Base-by-base conservation (phyloP, 2,797 vertebrate species). In the Falco novaeseelandiae region DNA sequence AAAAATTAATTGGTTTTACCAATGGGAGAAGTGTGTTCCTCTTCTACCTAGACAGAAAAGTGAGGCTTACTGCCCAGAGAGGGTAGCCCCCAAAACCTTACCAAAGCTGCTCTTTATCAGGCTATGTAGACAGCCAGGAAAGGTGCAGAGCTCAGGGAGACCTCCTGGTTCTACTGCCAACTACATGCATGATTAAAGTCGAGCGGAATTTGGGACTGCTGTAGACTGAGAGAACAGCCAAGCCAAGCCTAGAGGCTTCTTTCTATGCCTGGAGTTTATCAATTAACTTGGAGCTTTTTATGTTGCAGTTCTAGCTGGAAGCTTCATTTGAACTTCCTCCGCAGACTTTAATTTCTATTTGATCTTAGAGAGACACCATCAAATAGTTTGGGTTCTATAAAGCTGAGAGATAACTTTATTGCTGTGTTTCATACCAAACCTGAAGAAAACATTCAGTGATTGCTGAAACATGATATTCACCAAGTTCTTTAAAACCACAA, bases 321-420 rank as follows among this genome's bases (percentile, higher is more conserved):
- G 95, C 74, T 97, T 96, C 90, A 97, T 96, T 96, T 97, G 95
- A 97, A 96, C 96, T 96, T 97, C 96, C 96, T 97, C 94, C 76
- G 55, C 96, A 97, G 85, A 89, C 87, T 93, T 96, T 92, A 90
- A 96, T 95, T 96, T 96, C 76, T 63, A 94, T 97, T 97, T 97
- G 96, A 97, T 96, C 94, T 97, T 91, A 88, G 83, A 97, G 61
- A 94, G 32, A 93, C 95, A 96, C 92, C 92, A 89, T 95, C 94
- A 97, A 97, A 97, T 95, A 95, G 29, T 94, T 97, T 91, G 88
- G 58, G 82, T 93, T 84, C 83, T 96, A 22, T 89, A 90, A 96
- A 94, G 91, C 70, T 46, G 36, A 82, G 93, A 95, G 91, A 96
- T 90, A 96, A 91, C 87, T 94, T 93, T 92, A 95, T 90, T 94